Evolutionary conservation across 2,888 invertebrate species (phyloP), one percentile per base, ranked within the genome.

Genomic region (Tipula lateralis): DNA sequence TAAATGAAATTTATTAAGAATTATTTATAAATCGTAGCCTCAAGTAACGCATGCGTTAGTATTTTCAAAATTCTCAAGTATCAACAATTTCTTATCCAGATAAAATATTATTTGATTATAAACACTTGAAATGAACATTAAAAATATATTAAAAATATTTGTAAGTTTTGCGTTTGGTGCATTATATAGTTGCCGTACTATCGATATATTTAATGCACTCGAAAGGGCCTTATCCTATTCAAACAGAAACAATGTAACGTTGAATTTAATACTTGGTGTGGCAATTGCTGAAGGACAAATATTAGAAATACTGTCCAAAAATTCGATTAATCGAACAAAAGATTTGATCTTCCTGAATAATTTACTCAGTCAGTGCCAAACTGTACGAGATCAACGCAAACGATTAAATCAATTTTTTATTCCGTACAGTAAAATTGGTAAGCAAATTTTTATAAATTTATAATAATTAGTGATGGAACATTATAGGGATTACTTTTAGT

Each of bases 211-310:
- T 66, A 66, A 66, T 66, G 24, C 66, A 2, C 9, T 66, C 9
- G 66, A 66, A 24, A 24, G 24, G 9, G 24, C 24, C 24, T 66
- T 66, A 24, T 24, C 66, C 24, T 66, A 66, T 9, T 19, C 66
- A 9, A 66, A 4, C 9, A 19, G 24, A 3, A 66, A 66, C 12
- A 66, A 66, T 66, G 24, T 66, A 2, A 66, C 66, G 24, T 24
- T 66, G 9, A 66, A 66, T 66, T 66, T 66, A 82, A 82, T 82
- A 30, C 82, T 82, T 82, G 82, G 82, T 13, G 82, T 82, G 13
- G 82, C 82, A 30, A 16, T 82, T 82, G 82, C 82, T 4, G 82
- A 82, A 30, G 82, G 82, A 24, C 66, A 66, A 66, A 66, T 66
- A 9, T 24, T 24, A 24, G 66, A 66, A 66, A 66, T 66, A 9